A percentile compares a stretch with the other conserved stretches of the same genome.
phyloP scores from a whole-genome alignment of 30 jellyfish, hydroid and myxozoan species.

The Hydractinia echinata region DNA sequence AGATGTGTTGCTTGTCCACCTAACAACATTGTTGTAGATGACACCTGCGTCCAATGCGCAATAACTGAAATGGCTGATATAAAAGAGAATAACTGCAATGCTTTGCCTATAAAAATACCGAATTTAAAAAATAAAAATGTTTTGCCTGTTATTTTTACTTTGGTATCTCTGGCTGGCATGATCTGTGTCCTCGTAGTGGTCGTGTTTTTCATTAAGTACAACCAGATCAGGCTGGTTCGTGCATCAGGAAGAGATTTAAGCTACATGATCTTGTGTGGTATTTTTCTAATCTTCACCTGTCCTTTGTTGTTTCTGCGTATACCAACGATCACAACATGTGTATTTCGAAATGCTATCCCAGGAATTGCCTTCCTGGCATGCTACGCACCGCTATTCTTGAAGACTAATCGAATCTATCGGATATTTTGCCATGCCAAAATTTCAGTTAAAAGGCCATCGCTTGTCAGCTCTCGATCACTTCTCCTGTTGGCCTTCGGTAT shows the following conservation, averaged over 20 bases:
- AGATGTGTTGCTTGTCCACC: constrained; percentile 41
- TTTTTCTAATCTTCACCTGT: constrained; percentile 44
- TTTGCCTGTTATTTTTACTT: background rate
- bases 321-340: constrained; percentile 62
- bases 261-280: constrained; percentile 66
- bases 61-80: constrained; percentile 17
- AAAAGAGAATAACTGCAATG: constrained; percentile 3
- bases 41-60: constrained; percentile 50
- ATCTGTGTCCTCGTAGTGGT: constrained; percentile 47
- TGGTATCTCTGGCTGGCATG: constrained; percentile 44
- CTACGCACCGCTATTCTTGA: constrained; percentile 78
- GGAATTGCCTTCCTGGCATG: constrained; percentile 69
- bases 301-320: constrained; percentile 48
- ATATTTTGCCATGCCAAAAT: constrained; percentile 67
- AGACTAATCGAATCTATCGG: constrained; percentile 78
- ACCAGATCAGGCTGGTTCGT: constrained; percentile 46
- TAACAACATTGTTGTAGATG: constrained; percentile 38
- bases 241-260: constrained; percentile 90
- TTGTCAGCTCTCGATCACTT: constrained; percentile 82
- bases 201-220: constrained; percentile 53
- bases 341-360: constrained; percentile 55
- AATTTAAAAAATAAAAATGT: background rate
- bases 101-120: constrained; percentile 14
- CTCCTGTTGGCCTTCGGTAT: constrained; percentile 46
- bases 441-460: constrained; percentile 67